Evolutionary conservation across 1,140 invertebrate species (phyloP).

Genomic region (Solenopsis fugax): DNA sequence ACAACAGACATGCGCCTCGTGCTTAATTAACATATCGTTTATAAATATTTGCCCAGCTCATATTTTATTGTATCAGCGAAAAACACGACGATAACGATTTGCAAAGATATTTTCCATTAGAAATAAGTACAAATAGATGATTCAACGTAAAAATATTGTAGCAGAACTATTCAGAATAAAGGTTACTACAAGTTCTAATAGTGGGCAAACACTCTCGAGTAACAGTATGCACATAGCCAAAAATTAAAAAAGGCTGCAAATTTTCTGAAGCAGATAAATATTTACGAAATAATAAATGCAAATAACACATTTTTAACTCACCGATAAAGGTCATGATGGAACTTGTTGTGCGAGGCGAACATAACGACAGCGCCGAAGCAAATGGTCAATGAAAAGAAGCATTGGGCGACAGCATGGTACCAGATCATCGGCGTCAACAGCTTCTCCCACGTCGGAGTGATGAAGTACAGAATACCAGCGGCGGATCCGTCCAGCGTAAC

Average conservation of each 20-base stretch:
- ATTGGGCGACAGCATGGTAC: conserved; percentile 93
- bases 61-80: not conserved
- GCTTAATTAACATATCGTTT: not conserved
- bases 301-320: conserved; percentile 81
- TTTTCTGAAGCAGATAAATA: not conserved
- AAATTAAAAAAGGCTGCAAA: conserved; percentile 31
- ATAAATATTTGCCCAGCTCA: not conserved
- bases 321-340: conserved; percentile 93
- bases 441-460: conserved; percentile 89
- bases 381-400: conserved; percentile 93
- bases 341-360: conserved; percentile 94
- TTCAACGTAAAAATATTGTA: not conserved
- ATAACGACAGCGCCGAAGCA: conserved; percentile 92
- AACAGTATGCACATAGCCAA: not conserved
- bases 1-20: not conserved
- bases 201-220: not conserved
- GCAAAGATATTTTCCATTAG: not conserved
- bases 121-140: not conserved
- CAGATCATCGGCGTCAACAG: conserved; percentile 90
- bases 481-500: conserved; percentile 91
- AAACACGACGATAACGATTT: not conserved
- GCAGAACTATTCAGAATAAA: not conserved
- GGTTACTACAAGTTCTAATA: not conserved
- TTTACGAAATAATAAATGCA: not conserved
- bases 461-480: conserved; percentile 91